These are phyloP conservation scores for Drosophila recens DNA, from an alignment of 2,888 invertebrate genomes.

Conservation along the genomic window DNA sequence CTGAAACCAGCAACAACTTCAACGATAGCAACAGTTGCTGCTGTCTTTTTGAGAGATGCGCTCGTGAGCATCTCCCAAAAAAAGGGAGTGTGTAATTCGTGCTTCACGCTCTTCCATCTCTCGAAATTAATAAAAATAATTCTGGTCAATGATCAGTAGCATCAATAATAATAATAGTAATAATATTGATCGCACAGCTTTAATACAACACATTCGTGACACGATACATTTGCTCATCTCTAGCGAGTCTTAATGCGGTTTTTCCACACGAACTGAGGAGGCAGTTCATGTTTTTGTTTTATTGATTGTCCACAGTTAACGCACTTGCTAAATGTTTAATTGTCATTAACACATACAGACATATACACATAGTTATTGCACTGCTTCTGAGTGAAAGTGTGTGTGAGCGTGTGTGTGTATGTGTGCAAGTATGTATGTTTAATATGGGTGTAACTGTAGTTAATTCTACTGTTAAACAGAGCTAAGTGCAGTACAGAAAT, in stretches of 20 bases:
- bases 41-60: slow-evolving; percentile 2
- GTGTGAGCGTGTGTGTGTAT: slow-evolving; percentile 7
- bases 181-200: background rate
- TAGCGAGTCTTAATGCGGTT: slow-evolving; percentile 53
- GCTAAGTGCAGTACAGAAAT: background rate
- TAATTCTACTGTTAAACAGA: slow-evolving; percentile 2
- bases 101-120: background rate
- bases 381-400: background rate
- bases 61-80: background rate
- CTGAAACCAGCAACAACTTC: slow-evolving; percentile 29
- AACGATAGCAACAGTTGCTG: slow-evolving; percentile 22
- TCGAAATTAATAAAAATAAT: background rate
- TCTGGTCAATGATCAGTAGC: background rate
- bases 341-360: slow-evolving; percentile 60
- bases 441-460: slow-evolving; percentile 11
- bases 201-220: background rate
- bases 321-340: slow-evolving; percentile 57
- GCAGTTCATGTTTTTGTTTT: slow-evolving; percentile 36
- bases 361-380: slow-evolving; percentile 28
- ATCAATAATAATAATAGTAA: background rate
- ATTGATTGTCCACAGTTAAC: slow-evolving; percentile 42
- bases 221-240: slow-evolving; percentile 3
- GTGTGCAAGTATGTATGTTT: background rate
- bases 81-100: too few species aligned
- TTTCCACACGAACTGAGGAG: slow-evolving; percentile 25